Evolutionary conservation across 2,113 vertebrate species (phyloP).

Genomic region (Oryctolagus cuniculus): DNA sequence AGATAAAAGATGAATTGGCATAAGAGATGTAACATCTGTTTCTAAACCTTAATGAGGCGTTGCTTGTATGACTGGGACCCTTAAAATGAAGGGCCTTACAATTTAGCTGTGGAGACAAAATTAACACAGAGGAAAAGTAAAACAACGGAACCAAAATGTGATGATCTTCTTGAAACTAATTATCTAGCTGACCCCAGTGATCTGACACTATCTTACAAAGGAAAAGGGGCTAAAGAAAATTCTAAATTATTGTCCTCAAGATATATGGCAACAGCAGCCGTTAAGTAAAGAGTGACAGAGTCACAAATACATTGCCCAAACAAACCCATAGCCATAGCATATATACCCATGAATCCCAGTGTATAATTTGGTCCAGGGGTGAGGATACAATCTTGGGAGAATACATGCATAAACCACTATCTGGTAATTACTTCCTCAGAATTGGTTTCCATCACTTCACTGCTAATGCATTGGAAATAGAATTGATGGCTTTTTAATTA

Average conservation of each 20-base stretch:
- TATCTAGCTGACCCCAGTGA: neutral
- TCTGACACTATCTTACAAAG: neutral
- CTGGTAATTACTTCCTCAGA: constrained; percentile 7
- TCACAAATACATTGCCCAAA: neutral
- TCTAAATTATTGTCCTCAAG: neutral
- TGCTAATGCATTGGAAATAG: constrained; percentile 17
- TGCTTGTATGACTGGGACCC: neutral
- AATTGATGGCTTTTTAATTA: constrained; percentile 57
- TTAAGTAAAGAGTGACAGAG: neutral
- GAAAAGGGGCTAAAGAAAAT: neutral
- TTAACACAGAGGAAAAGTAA: constrained; percentile 32
- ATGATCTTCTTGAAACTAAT: neutral
- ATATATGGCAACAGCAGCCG: neutral
- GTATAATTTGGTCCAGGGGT: neutral
- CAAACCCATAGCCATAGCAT: neutral
- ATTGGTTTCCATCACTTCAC: neutral
- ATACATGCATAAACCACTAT: neutral
- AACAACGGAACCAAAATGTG: neutral
- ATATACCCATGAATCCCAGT: neutral
- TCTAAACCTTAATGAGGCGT: neutral
- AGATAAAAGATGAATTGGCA: constrained; percentile 28
- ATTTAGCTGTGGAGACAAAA: neutral
- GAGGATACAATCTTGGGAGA: neutral
- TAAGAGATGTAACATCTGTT: neutral
- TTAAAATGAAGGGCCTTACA: neutral